Conservation (phyloP, 1,140 invertebrate genomes). For the Dinoponera quadriceps region DNA sequence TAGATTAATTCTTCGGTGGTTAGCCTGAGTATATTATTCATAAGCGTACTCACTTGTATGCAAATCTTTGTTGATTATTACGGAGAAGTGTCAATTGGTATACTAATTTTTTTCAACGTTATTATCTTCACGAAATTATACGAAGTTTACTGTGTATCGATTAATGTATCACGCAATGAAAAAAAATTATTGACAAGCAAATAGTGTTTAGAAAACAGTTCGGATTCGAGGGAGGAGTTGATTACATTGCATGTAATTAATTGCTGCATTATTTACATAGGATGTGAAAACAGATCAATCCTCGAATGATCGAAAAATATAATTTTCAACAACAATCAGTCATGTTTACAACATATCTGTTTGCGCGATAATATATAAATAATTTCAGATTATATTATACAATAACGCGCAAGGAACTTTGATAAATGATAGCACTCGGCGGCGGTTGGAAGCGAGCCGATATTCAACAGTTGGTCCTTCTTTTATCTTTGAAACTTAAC, state of each 20-base stretch:
- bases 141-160: background rate
- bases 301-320: background rate
- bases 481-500: constrained; percentile 84
- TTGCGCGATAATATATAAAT: background rate
- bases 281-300: background rate
- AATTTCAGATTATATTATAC: background rate
- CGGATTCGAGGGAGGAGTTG: too few relatives aligned
- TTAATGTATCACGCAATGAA: background rate
- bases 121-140: constrained; percentile 13
- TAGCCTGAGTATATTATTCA: background rate
- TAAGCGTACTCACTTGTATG: too few relatives aligned
- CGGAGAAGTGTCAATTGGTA: background rate
- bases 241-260: too few relatives aligned
- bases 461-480: constrained; percentile 86
- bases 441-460: constrained; percentile 69
- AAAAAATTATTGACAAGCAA: too few relatives aligned
- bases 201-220: too few relatives aligned
- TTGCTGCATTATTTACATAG: too few relatives aligned
- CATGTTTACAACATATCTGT: background rate
- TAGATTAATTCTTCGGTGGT: background rate
- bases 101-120: background rate
- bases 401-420: constrained; percentile 25
- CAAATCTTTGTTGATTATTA: constrained; percentile 14
- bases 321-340: constrained; percentile 16
- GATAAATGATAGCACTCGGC: constrained; percentile 26